Evolutionary conservation across 2,888 invertebrate genomes (phyloP).

Genomic region (Axea sp.): DNA sequence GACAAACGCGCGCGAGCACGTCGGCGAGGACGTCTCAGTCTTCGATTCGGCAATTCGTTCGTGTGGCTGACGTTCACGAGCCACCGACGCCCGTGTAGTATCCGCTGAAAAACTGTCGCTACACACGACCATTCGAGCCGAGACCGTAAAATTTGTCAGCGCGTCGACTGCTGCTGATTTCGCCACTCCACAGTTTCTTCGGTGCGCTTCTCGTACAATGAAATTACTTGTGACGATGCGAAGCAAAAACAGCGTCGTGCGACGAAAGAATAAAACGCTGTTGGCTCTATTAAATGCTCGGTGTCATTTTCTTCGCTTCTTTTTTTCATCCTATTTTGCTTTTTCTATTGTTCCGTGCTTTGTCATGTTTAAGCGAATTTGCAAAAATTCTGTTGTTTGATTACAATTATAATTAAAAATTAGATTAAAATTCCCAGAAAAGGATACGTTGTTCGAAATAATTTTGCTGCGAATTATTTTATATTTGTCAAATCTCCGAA

Average conservation of each 20-base stretch:
- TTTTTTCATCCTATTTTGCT: background rate
- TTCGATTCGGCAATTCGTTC: slow-evolving; percentile 63
- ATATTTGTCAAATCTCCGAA: too few species aligned
- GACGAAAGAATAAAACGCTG: slow-evolving; percentile 14
- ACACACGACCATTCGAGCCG: slow-evolving; percentile 16
- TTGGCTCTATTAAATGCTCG: slow-evolving; percentile 36
- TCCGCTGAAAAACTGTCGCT: slow-evolving; percentile 40
- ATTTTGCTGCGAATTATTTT: too few species aligned
- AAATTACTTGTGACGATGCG: slow-evolving; percentile 33
- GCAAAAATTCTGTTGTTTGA: background rate
- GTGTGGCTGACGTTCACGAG: slow-evolving; percentile 60
- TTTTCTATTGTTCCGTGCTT: slow-evolving; percentile 11
- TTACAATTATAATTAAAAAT: background rate
- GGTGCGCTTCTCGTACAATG: slow-evolving; percentile 19
- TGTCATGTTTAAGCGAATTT: slow-evolving; percentile 2
- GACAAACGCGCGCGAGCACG: slow-evolving; percentile 1
- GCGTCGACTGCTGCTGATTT: slow-evolving; percentile 34
- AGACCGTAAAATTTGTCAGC: slow-evolving; percentile 48
- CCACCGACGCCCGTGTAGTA: slow-evolving; percentile 14
- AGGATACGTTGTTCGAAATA: too few species aligned
- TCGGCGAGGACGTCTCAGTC: slow-evolving; percentile 19
- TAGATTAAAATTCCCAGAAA: too few species aligned
- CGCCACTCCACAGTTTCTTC: slow-evolving; percentile 24
- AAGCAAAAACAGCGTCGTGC: slow-evolving; percentile 27
- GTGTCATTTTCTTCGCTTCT: slow-evolving; percentile 12